Percentiles rank a stretch among this genome's conserved stretches.
Conservation (phyloP, 2,797 vertebrate genomes). For the Bucorvus abyssinicus region DNA sequence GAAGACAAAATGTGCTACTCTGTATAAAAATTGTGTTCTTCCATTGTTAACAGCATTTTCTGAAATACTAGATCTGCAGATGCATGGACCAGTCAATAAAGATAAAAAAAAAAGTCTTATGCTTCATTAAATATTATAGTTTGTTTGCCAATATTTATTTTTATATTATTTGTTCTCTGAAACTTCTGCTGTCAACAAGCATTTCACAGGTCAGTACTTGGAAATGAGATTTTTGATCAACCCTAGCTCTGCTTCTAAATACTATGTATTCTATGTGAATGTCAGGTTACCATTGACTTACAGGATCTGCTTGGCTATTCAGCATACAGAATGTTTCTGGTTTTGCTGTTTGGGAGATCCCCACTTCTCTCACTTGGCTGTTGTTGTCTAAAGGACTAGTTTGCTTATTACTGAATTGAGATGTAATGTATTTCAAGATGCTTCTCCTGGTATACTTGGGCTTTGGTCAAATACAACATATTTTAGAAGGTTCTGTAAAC, state of each 20-base stretch:
- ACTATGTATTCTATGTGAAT: constrained; percentile 40
- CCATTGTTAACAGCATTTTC: not conserved
- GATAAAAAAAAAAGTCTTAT: not conserved
- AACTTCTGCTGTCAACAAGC: not conserved
- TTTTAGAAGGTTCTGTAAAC: not conserved
- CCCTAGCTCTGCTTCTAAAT: not conserved
- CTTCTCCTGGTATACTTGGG: not conserved
- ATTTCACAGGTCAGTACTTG: constrained; percentile 56
- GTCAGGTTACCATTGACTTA: constrained; percentile 40
- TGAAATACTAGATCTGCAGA: not conserved
- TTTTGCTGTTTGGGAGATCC: not conserved
- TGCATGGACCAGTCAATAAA: not conserved
- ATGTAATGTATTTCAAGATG: not conserved
- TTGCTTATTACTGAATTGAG: not conserved
- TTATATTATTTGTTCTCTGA: constrained; percentile 22
- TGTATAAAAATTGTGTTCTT: not conserved
- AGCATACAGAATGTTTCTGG: not conserved
- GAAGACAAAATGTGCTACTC: not conserved
- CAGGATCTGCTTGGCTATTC: not conserved
- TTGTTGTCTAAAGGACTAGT: not conserved
- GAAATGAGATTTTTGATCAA: constrained; percentile 55
- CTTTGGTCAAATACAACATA: not conserved
- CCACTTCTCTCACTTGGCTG: not conserved
- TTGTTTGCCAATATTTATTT: constrained; percentile 48
- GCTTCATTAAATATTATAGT: not conserved